Conservation (phyloP, 2,888 invertebrate species). For the Oxyteleia sp. region DNA sequence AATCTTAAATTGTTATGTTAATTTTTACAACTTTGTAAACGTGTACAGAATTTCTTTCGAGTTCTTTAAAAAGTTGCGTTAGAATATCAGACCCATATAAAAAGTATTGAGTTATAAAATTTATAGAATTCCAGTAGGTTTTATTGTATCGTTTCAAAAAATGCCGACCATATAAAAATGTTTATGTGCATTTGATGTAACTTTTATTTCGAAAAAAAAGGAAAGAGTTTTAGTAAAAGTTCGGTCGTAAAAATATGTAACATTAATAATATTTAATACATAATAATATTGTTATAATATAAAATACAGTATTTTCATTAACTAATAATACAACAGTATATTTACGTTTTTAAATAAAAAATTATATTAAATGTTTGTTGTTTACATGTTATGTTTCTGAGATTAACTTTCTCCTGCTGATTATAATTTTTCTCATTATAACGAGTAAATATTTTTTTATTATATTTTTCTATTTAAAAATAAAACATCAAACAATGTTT, state of each 20-base stretch:
- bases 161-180: constrained; percentile 1
- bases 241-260: neutral
- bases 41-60: constrained; percentile 48
- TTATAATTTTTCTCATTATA: too few species aligned
- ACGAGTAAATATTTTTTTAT: too few species aligned
- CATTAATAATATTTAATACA: neutral
- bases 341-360: too few species aligned
- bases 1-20: constrained; percentile 49
- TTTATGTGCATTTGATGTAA: constrained; percentile 31
- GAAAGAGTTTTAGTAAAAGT: constrained; percentile 3
- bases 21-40: constrained; percentile 45
- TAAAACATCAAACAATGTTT: too few species aligned
- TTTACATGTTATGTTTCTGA: too few species aligned
- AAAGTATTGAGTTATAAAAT: constrained; percentile 47
- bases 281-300: neutral
- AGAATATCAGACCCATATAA: constrained; percentile 28
- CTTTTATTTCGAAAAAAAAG: neutral
- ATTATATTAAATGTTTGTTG: too few species aligned
- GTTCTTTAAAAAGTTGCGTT: constrained; percentile 24
- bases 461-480: too few species aligned
- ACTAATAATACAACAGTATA: too few species aligned
- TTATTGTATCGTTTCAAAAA: constrained; percentile 25
- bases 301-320: neutral
- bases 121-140: constrained; percentile 28
- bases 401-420: too few species aligned